These are phyloP conservation scores for Todiramphus chloris DNA, from an alignment of 2,113 vertebrate genomes.

Conservation along the genomic window DNA sequence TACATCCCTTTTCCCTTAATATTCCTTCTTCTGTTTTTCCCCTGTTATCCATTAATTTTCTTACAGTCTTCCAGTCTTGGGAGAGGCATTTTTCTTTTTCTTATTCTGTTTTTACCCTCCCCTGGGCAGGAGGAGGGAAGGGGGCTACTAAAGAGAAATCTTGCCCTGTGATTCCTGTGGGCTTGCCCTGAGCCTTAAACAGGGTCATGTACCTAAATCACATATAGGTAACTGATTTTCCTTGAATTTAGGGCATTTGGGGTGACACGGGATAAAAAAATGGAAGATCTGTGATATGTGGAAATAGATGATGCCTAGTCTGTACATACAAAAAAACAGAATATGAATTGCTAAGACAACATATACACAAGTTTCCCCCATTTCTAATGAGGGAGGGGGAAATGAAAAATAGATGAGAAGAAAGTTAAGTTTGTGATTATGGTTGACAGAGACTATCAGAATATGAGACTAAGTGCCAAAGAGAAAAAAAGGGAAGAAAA, in stretches of 20 bases:
- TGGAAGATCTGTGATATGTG: neutral
- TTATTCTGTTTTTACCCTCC: too few relatives aligned
- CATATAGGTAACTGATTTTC: neutral
- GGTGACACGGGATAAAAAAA: neutral
- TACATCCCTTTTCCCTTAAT: too few relatives aligned
- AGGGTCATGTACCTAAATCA: neutral
- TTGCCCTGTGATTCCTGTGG: too few relatives aligned
- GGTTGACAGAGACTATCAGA: neutral
- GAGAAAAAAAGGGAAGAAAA: neutral
- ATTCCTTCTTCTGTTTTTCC: too few relatives aligned
- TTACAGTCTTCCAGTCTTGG: too few relatives aligned
- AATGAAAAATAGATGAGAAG: conserved; percentile 1
- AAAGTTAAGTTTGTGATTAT: neutral
- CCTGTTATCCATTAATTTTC: too few relatives aligned
- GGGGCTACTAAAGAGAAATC: too few relatives aligned
- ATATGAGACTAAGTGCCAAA: neutral
- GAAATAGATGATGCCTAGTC: neutral
- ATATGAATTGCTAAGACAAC: neutral
- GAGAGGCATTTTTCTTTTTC: too few relatives aligned
- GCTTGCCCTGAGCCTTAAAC: too few relatives aligned
- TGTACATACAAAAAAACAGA: neutral
- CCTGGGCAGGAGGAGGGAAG: too few relatives aligned
- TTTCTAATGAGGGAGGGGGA: neutral
- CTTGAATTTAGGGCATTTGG: neutral
- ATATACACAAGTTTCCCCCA: neutral